These are phyloP conservation scores for Enteromius trimaculatus DNA, from an alignment of 2,797 vertebrate genomes.

Conservation along the genomic window DNA sequence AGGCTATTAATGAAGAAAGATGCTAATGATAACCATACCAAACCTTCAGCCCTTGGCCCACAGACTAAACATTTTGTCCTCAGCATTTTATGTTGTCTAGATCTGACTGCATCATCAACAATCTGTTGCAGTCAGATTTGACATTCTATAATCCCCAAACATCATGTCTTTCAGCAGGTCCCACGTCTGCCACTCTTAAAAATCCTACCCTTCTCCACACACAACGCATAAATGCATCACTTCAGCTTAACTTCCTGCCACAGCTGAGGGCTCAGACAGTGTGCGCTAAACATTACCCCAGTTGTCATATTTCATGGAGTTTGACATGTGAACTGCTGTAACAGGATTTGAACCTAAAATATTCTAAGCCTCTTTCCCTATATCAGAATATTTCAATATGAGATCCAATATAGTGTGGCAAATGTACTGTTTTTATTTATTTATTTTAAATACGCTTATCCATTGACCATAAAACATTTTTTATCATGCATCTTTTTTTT, in stretches of 20 bases:
- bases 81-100: constrained; percentile 27
- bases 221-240: constrained; percentile 29
- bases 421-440: constrained; percentile 18
- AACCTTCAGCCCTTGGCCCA: background rate
- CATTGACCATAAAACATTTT: background rate
- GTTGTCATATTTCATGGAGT: constrained; percentile 39
- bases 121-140: constrained; percentile 54
- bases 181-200: constrained; percentile 21
- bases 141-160: constrained; percentile 50
- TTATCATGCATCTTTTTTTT: background rate
- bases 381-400: constrained; percentile 18
- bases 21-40: background rate
- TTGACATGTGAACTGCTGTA: constrained; percentile 40
- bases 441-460: constrained; percentile 25
- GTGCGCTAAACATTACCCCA: constrained; percentile 27
- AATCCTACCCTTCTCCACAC: constrained; percentile 8
- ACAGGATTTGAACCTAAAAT: constrained; percentile 32
- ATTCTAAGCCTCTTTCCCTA: constrained; percentile 35
- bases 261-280: constrained; percentile 32
- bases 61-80: background rate
- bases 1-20: background rate
- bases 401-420: constrained; percentile 4
- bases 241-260: constrained; percentile 43
- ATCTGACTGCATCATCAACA: constrained; percentile 43
- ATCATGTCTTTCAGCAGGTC: constrained; percentile 38